Percentiles rank a stretch among this genome's conserved stretches.
Conservation (phyloP, 2,888 invertebrate species). For the Zygaena filipendulae region DNA sequence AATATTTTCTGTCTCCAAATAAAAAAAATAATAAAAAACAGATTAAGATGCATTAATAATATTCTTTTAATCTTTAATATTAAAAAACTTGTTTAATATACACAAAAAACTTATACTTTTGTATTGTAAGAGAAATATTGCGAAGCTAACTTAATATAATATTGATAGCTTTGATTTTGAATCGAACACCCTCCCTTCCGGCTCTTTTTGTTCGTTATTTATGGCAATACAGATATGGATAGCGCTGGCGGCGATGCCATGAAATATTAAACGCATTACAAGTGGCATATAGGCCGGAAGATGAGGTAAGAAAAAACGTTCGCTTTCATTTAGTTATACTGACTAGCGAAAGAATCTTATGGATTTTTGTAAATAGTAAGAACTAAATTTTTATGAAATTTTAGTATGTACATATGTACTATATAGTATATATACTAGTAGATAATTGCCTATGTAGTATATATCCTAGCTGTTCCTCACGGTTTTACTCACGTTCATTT, state of each 20-base stretch:
- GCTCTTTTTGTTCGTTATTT: slow-evolving; percentile 59
- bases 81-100: too few relatives aligned
- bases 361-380: slow-evolving; percentile 22
- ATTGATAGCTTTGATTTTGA: slow-evolving; percentile 59
- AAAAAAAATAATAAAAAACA: too few relatives aligned
- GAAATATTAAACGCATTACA: slow-evolving; percentile 69
- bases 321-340: slow-evolving; percentile 41
- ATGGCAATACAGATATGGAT: slow-evolving; percentile 57
- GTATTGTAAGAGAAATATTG: slow-evolving; percentile 29
- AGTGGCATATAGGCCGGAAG: slow-evolving; percentile 61
- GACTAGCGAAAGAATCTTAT: slow-evolving; percentile 19
- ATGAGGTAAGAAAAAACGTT: slow-evolving; percentile 61
- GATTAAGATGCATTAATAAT: too few relatives aligned
- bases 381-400: slow-evolving; percentile 16
- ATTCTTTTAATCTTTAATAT: too few relatives aligned
- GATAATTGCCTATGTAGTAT: not conserved
- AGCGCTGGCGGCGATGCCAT: slow-evolving; percentile 56
- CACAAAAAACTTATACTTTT: too few relatives aligned
- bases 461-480: too few relatives aligned
- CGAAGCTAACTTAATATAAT: slow-evolving; percentile 54
- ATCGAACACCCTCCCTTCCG: slow-evolving; percentile 31
- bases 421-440: not conserved
- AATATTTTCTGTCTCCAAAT: too few relatives aligned
- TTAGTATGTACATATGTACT: not conserved
- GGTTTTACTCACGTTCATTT: too few relatives aligned